Evolutionary conservation across 2,797 vertebrate genomes (phyloP).

Genomic region (Phoebastria nigripes): DNA sequence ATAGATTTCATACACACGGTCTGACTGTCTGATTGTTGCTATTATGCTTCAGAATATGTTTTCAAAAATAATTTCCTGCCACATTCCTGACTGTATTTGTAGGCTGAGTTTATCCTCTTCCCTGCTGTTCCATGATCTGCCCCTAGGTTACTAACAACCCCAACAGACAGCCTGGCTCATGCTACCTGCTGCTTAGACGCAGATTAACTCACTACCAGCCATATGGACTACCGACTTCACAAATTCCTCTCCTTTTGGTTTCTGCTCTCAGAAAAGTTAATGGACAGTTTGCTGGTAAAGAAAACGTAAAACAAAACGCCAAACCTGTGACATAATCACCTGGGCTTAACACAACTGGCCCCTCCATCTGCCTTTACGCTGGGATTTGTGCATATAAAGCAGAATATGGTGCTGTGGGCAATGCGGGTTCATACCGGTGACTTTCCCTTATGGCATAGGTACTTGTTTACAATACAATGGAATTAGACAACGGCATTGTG

Average conservation of each 20-base stretch:
- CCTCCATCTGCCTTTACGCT: conserved; percentile 70
- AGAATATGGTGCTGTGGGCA: neutral
- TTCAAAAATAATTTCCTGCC: conserved; percentile 81
- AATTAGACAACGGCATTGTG: neutral
- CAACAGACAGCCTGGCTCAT: conserved; percentile 79
- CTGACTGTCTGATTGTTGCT: conserved; percentile 64
- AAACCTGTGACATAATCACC: conserved; percentile 70
- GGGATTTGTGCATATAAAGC: conserved; percentile 25
- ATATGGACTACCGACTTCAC: conserved; percentile 79
- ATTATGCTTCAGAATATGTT: conserved; percentile 73
- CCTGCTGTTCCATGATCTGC: conserved; percentile 82
- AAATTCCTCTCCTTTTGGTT: conserved; percentile 80
- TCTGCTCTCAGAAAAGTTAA: conserved; percentile 70
- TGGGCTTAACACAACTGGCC: conserved; percentile 54
- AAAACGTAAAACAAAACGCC: neutral
- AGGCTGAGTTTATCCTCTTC: conserved; percentile 76
- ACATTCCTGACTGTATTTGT: conserved; percentile 83
- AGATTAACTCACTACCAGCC: conserved; percentile 80
- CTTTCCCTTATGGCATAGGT: neutral
- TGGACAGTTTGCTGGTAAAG: conserved; percentile 66
- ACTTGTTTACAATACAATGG: neutral
- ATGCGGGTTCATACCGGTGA: neutral
- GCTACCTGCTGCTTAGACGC: conserved; percentile 77
- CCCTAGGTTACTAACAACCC: conserved; percentile 78
- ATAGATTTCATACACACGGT: conserved; percentile 44